Evolutionary conservation across 2,888 invertebrate species (phyloP).

Genomic region (Elysia crispata): DNA sequence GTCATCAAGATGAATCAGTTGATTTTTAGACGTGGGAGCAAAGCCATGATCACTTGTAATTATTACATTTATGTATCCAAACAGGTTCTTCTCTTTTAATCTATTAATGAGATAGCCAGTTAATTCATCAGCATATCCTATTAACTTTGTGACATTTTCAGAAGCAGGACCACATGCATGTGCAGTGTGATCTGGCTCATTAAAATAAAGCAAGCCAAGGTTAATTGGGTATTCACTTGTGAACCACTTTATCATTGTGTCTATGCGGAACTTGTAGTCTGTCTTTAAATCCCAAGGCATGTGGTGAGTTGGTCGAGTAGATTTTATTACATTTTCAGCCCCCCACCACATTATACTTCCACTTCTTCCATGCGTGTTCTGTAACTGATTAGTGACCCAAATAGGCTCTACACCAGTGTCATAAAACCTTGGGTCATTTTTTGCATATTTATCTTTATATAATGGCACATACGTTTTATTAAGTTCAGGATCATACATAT

Average conservation of each 20-base stretch:
- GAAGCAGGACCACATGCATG: slow-evolving; percentile 81
- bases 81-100: slow-evolving; percentile 79
- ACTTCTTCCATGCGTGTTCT: slow-evolving; percentile 80
- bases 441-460: slow-evolving; percentile 44
- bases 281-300: slow-evolving; percentile 61
- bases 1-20: slow-evolving; percentile 63
- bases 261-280: slow-evolving; percentile 63
- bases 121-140: slow-evolving; percentile 78
- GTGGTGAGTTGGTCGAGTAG: slow-evolving; percentile 58
- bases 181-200: slow-evolving; percentile 84
- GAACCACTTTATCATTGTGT: slow-evolving; percentile 72
- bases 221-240: slow-evolving; percentile 81
- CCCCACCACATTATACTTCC: slow-evolving; percentile 87
- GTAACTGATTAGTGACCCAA: slow-evolving; percentile 80
- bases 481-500: slow-evolving; percentile 80
- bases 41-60: slow-evolving; percentile 87
- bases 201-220: slow-evolving; percentile 84
- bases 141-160: slow-evolving; percentile 77
- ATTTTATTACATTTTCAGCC: slow-evolving; percentile 77
- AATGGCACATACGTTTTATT: slow-evolving; percentile 60
- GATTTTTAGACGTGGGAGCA: slow-evolving; percentile 78
- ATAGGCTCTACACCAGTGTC: slow-evolving; percentile 76
- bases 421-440: slow-evolving; percentile 78
- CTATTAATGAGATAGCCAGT: slow-evolving; percentile 80
- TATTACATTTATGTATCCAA: slow-evolving; percentile 82